Conservation (phyloP, 2,888 invertebrate species). For the Notodonta dromedarius region DNA sequence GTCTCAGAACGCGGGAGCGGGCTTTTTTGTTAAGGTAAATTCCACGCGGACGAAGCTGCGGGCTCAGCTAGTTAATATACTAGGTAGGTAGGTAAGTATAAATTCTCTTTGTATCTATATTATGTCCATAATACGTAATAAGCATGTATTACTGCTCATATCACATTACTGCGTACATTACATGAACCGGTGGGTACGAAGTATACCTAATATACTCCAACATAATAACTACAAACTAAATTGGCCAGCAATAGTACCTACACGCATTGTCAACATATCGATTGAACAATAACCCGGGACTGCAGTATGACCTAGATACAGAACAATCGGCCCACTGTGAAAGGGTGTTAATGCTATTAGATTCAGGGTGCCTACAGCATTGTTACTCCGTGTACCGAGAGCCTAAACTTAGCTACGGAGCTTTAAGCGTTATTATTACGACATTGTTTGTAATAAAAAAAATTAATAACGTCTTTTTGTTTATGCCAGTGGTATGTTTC, state of each 20-base stretch:
- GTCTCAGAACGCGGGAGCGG: too few relatives aligned
- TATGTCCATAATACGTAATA: too few relatives aligned
- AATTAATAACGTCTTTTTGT: not conserved
- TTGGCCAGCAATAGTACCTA: not conserved
- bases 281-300: constrained; percentile 58
- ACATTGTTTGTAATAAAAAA: not conserved
- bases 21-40: too few relatives aligned
- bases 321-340: constrained; percentile 60
- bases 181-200: too few relatives aligned
- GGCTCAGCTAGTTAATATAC: too few relatives aligned
- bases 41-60: too few relatives aligned
- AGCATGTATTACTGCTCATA: too few relatives aligned
- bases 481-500: not conserved
- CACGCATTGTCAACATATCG: constrained; percentile 53
- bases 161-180: too few relatives aligned
- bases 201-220: too few relatives aligned
- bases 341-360: constrained; percentile 54
- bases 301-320: constrained; percentile 69
- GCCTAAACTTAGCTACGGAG: constrained; percentile 13
- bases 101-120: too few relatives aligned
- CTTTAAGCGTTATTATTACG: too few relatives aligned
- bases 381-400: constrained; percentile 14
- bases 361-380: constrained; percentile 38
- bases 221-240: not conserved
- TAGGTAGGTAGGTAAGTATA: too few relatives aligned